phyloP scores from a whole-genome alignment of 2,888 invertebrate genomes.

The Rotaria magnacalcarata region DNA sequence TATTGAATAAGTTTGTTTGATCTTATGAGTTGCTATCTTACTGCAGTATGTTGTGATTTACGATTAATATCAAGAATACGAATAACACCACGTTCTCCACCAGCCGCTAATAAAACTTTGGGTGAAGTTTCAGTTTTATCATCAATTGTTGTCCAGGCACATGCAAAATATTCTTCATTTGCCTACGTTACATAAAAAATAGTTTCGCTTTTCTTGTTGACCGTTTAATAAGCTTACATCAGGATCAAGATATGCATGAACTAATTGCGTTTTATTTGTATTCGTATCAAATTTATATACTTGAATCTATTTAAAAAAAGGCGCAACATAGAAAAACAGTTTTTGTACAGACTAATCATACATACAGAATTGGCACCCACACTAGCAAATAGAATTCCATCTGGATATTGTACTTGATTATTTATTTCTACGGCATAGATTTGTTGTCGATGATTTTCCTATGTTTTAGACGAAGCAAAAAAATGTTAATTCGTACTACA shows the following conservation, averaged over 20 bases:
- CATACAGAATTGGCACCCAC: slow-evolving; percentile 31
- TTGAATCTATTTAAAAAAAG: background rate
- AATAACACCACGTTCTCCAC: slow-evolving; percentile 39
- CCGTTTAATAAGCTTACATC: background rate
- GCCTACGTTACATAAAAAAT: background rate
- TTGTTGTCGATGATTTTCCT: slow-evolving; percentile 30
- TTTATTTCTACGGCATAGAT: background rate
- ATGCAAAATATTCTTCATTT: slow-evolving; percentile 43
- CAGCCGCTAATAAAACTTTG: slow-evolving; percentile 36
- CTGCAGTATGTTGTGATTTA: background rate
- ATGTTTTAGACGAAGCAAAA: background rate
- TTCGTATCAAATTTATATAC: slow-evolving; percentile 22
- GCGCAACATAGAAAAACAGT: no score
- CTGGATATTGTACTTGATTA: slow-evolving; percentile 8
- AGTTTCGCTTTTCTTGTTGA: no score
- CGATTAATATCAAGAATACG: slow-evolving; percentile 10
- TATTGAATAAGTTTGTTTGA: no score
- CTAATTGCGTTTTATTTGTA: background rate
- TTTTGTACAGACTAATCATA: background rate
- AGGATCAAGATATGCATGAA: slow-evolving; percentile 33
- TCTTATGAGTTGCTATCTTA: background rate
- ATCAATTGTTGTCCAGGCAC: slow-evolving; percentile 41
- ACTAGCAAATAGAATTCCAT: slow-evolving; percentile 23
- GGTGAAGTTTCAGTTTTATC: slow-evolving; percentile 35
- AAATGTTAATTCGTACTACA: background rate